Percentiles rank a stretch among this genome's conserved stretches.
These are phyloP conservation scores for Pangasius larnaudii DNA, from an alignment of 2,797 vertebrate species.

Conservation along the genomic window DNA sequence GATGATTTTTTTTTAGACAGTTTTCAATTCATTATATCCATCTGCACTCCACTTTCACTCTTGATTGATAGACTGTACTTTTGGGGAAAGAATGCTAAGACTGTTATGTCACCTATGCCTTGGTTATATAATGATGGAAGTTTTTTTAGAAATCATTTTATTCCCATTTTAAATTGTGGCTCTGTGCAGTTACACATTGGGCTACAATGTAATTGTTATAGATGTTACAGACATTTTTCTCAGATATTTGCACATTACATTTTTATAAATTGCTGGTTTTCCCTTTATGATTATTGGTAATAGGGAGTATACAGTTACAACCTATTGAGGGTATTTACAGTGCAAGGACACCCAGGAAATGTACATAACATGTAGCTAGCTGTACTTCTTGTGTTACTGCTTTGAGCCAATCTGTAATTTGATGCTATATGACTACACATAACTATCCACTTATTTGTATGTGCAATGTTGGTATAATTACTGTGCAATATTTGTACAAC, in stretches of 20 bases:
- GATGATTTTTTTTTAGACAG: neutral
- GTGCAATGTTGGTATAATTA: neutral
- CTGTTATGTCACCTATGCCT: neutral
- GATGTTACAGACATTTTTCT: neutral
- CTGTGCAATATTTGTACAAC: neutral
- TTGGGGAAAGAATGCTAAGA: conserved; percentile 2
- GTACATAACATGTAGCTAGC: neutral
- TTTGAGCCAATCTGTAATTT: neutral
- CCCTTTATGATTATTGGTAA: no score
- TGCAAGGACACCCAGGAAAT: neutral
- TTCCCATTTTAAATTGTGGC: neutral
- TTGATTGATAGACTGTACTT: neutral
- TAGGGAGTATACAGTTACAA: neutral
- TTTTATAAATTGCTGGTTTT: neutral
- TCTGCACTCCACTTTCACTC: neutral
- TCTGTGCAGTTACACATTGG: neutral
- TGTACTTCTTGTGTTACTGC: neutral
- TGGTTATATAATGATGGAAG: neutral
- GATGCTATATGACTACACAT: neutral
- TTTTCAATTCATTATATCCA: conserved; percentile 9
- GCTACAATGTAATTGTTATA: neutral
- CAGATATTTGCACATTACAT: neutral
- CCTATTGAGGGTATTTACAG: neutral
- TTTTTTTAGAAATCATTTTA: neutral
- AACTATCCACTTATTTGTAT: neutral